Evolutionary conservation across 2,888 invertebrate genomes (phyloP), one percentile per base, ranked within the genome.

Genomic region (Brachypterus glaber): DNA sequence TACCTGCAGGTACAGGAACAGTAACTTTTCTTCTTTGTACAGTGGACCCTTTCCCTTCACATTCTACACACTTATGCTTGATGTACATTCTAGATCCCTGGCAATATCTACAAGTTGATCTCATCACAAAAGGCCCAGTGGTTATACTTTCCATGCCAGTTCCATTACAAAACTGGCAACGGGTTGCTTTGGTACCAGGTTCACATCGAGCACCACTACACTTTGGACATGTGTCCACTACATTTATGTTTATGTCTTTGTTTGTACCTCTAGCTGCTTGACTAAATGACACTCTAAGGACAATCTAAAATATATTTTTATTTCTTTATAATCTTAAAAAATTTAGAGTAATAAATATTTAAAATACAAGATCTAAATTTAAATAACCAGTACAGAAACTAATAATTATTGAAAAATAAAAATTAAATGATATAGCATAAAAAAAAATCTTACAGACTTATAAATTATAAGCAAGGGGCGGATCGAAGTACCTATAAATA

Each of bases 181-280:
- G 79, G 2, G 82, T 77, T 4, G 95, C 77, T 59, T 88, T 90
- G 0, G 89, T 88, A n/a, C 98, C 97, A 0, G 78, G 82, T 59
- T 95, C 93, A 58, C 87, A 85, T 40, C 88, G 77, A 2, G 74
- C 69, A 0, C 98, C 98, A 27, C 66, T 62, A 62, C 98, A 99
- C 61, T 86, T 89, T 0, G 80, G 78, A 62, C 98, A 99, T 1
- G 79, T 83, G 59, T 97, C 97, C 5, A 93, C 78, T 0, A 96
- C 82, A 65, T 97, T 97, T 3, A 98, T 69, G 46, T 77, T 76
- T 1, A 97, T 74, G 33, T 95, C 91, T 65, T 97, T 98, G 63
- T 92, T 93, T 0, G 90, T 81, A 21, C 98, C 98, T 3, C 95
- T 74, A 0, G 95, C 96, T 4, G 98, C 96, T 73, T 96, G 90